Evolutionary conservation across 2,113 vertebrate genomes (phyloP).

Genomic region (Salvator merianae): DNA sequence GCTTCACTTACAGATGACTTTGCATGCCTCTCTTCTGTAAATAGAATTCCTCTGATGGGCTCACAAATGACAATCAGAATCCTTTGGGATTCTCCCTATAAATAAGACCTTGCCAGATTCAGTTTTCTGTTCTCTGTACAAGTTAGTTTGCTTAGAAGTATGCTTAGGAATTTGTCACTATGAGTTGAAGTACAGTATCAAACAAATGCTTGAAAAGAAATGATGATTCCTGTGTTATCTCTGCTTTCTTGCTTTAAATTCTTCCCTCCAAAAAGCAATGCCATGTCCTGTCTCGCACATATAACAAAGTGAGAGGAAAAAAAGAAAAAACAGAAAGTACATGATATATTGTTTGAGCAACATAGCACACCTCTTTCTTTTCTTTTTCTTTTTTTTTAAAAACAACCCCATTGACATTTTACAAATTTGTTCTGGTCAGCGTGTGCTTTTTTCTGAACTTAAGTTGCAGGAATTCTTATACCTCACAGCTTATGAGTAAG

Average conservation of each 20-base stretch:
- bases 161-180: neutral
- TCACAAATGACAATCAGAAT: neutral
- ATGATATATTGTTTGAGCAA: neutral
- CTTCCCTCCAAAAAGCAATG: neutral
- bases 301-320: neutral
- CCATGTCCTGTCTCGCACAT: neutral
- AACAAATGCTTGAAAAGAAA: neutral
- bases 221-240: too few relatives aligned
- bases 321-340: neutral
- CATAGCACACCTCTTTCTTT: neutral
- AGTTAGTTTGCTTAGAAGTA: neutral
- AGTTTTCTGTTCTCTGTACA: neutral
- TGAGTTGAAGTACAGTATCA: neutral
- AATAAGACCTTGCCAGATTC: neutral
- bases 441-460: neutral
- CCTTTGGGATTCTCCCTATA: neutral
- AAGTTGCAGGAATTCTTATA: neutral
- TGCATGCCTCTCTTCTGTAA: neutral
- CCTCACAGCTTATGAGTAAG: neutral
- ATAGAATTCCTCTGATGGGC: neutral
- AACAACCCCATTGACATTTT: neutral
- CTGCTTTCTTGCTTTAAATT: neutral
- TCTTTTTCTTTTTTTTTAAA: neutral
- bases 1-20: neutral
- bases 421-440: neutral